Base-by-base conservation (phyloP, 2,888 invertebrate genomes). In the Lithophane leautieri region DNA sequence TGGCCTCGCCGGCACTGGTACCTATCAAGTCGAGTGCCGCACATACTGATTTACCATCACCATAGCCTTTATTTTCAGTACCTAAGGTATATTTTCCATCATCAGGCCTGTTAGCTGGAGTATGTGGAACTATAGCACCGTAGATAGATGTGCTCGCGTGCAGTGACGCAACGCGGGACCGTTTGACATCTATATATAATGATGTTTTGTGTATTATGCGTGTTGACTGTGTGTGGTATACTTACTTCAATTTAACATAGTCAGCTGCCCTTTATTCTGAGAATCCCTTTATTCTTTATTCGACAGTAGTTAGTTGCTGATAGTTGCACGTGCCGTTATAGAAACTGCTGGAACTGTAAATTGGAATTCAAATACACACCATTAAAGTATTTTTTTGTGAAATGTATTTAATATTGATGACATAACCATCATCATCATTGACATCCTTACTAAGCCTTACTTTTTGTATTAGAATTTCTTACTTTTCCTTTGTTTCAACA, bases 121-220 rank as follows among this genome's bases (percentile, higher is more conserved):
- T 83, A 50, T 78, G 76, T 80, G 77, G 75, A 82, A 84, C 75
- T 91, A 89, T 90, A 89, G 85, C 79, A 87, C 89, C 87, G 86
- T 89, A 91, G 87, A 90, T 91, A 90, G 89, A 92, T 90, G 90
- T 88, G 86, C 85, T 91, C 89, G 91, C 90, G 90, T 91, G 91
- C 90, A 90, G 87, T 93, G 93, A 93, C 91, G 93, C 93, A 92
- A 93, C 89, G 84, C 89, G 82, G 83, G 89, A 88, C 84, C 88
- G 89, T 90, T 89, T 90, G 89, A 89, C 90, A 89, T 89, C 86
- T 86, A 82, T 81, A 79, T 86, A 72, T 81, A 78, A 81, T 83
- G 82, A 78, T 80, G 80, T 84, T 78, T 74, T 72, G 74, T 81
- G 54, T 73, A 58, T 61, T 73, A 76, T 86, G 81, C 66, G 77